Evolutionary conservation across 2,888 invertebrate species (phyloP).

Genomic region (Stenodera caucasica): DNA sequence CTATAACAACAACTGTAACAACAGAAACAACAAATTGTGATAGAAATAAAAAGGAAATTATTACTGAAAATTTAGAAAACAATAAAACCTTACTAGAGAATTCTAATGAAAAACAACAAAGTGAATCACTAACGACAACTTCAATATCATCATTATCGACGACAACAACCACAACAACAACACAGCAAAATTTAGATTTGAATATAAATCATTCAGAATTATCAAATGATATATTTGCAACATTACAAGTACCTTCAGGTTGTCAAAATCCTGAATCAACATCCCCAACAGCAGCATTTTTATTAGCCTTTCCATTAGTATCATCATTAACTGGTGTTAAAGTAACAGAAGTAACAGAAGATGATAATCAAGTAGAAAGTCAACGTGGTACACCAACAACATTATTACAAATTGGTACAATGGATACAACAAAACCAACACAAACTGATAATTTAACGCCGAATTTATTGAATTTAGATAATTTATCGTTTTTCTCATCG

Average conservation of each 20-base stretch:
- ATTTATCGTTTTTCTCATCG: constrained; percentile 50
- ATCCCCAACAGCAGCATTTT: constrained; percentile 76
- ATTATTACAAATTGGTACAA: constrained; percentile 57
- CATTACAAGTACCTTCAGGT: constrained; percentile 61
- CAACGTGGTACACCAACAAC: constrained; percentile 53
- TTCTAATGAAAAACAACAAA: constrained; percentile 7
- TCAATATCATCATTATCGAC: constrained; percentile 5
- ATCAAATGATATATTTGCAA: constrained; percentile 64
- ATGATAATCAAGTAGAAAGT: constrained; percentile 57
- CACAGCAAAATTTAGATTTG: constrained; percentile 33
- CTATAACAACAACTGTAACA: background rate
- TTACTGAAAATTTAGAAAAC: background rate
- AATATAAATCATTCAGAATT: constrained; percentile 57
- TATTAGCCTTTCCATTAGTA: constrained; percentile 75
- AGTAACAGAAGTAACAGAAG: constrained; percentile 59
- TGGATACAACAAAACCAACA: constrained; percentile 49
- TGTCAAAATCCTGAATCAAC: constrained; percentile 63
- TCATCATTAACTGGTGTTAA: constrained; percentile 62
- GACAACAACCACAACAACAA: background rate
- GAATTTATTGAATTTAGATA: constrained; percentile 51
- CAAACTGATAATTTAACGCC: constrained; percentile 49
- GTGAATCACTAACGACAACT: constrained; percentile 15
- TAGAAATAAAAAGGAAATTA: background rate
- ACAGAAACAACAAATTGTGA: background rate
- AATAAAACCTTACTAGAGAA: background rate